Evolutionary conservation across 2,888 invertebrate genomes (phyloP).

Genomic region (Nycteola revayana): DNA sequence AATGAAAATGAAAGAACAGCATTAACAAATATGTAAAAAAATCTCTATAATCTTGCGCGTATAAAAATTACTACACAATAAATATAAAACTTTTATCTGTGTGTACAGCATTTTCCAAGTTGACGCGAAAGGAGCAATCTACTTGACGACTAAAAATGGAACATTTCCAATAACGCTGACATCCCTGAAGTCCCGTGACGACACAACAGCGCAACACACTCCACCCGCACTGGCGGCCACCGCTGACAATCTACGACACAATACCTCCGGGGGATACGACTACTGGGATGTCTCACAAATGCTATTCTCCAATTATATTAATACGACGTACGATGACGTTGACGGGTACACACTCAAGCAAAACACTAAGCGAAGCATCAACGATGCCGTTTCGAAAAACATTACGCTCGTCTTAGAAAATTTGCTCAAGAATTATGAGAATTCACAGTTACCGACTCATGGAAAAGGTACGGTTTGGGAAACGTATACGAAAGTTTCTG

Average conservation of each 20-base stretch:
- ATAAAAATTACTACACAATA: too few relatives aligned
- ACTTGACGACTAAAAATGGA: slow-evolving; percentile 78
- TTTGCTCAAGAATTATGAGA: slow-evolving; percentile 94
- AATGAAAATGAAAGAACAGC: too few relatives aligned
- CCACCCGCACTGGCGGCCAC: slow-evolving; percentile 60
- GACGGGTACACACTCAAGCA: slow-evolving; percentile 51
- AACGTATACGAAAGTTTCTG: too few relatives aligned
- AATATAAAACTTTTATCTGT: slow-evolving; percentile 30
- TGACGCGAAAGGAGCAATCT: slow-evolving; percentile 73
- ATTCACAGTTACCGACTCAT: slow-evolving; percentile 94
- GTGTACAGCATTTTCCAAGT: slow-evolving; percentile 50
- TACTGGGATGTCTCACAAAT: slow-evolving; percentile 58
- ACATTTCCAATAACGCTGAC: slow-evolving; percentile 78
- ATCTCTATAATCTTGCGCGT: too few relatives aligned
- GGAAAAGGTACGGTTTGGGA: slow-evolving; percentile 87
- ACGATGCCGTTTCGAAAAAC: slow-evolving; percentile 90
- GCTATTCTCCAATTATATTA: slow-evolving; percentile 60
- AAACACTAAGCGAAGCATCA: slow-evolving; percentile 77
- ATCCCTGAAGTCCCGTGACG: slow-evolving; percentile 58
- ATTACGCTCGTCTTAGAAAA: slow-evolving; percentile 93
- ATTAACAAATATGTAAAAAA: too few relatives aligned
- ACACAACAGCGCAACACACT: slow-evolving; percentile 52
- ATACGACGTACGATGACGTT: slow-evolving; percentile 55
- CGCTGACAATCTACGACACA: slow-evolving; percentile 58
- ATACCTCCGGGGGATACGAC: slow-evolving; percentile 40